phyloP scores from a whole-genome alignment of 2,113 vertebrate genomes.

The Cryptomyrus ogoouensis region DNA sequence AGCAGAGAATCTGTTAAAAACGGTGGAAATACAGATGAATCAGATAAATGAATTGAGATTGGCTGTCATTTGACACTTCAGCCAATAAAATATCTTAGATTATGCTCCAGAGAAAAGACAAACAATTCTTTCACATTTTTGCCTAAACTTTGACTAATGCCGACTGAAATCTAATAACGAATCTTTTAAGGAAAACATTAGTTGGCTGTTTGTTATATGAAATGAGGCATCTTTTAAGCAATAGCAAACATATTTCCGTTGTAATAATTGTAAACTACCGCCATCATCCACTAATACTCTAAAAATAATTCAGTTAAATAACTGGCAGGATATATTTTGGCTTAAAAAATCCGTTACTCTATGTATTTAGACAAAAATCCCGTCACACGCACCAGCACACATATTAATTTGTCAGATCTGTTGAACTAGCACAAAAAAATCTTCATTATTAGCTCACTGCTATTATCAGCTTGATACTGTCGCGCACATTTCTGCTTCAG shows the following conservation, averaged over 20 bases:
- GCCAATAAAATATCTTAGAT: neutral
- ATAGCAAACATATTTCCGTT: neutral
- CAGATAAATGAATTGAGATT: conserved; percentile 48
- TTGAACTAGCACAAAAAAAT: neutral
- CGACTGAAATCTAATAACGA: neutral
- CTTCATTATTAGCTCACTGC: neutral
- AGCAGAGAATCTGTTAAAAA: neutral
- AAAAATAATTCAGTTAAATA: neutral
- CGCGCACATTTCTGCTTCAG: neutral
- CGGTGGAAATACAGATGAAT: conserved; percentile 41
- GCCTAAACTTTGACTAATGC: neutral
- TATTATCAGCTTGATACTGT: neutral
- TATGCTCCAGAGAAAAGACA: neutral
- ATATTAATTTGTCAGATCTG: neutral
- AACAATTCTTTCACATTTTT: neutral
- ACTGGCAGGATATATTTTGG: neutral
- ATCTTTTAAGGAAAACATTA: neutral
- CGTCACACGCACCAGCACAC: neutral
- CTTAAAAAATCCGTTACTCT: neutral
- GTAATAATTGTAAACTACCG: neutral
- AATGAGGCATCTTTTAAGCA: neutral
- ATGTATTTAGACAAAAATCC: neutral
- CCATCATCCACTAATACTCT: neutral
- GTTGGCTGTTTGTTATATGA: neutral
- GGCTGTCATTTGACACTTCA: neutral